phyloP scores from a whole-genome alignment of 1,140 invertebrate species.

The Heterodera carotae region DNA sequence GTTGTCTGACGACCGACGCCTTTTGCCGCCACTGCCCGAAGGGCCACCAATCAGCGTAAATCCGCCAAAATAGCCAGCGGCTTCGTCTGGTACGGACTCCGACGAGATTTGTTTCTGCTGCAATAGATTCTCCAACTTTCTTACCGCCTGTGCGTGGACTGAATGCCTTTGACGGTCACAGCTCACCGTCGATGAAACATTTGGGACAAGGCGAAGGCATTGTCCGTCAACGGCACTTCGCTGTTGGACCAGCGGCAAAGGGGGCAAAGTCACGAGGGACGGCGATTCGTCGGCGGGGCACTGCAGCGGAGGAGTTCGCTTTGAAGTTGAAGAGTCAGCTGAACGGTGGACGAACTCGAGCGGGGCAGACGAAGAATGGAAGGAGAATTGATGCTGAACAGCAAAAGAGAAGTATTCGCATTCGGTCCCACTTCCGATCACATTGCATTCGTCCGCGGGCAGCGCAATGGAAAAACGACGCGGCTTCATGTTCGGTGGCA shows the following conservation, averaged over 20 bases:
- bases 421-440: background rate
- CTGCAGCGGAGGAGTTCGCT: slow-evolving; percentile 1
- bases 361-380: background rate
- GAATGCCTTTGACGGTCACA: slow-evolving; percentile 12
- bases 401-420: background rate
- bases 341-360: background rate
- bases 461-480: slow-evolving; percentile 20
- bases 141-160: slow-evolving; percentile 25
- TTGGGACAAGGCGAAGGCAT: background rate
- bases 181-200: background rate
- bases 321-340: background rate
- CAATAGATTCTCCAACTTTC: slow-evolving; percentile 37
- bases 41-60: slow-evolving; percentile 7
- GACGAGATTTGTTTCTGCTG: slow-evolving; percentile 31
- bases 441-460: background rate
- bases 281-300: background rate
- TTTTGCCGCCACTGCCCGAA: background rate
- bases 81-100: background rate
- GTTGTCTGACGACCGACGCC: background rate
- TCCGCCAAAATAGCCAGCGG: background rate
- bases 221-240: background rate
- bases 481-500: slow-evolving; percentile 39
- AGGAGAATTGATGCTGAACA: slow-evolving; percentile 4
- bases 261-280: background rate
- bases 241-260: slow-evolving; percentile 1